Evolutionary conservation across 2,888 invertebrate genomes (phyloP).

Genomic region (Gastracanthus pulcherrimus): DNA sequence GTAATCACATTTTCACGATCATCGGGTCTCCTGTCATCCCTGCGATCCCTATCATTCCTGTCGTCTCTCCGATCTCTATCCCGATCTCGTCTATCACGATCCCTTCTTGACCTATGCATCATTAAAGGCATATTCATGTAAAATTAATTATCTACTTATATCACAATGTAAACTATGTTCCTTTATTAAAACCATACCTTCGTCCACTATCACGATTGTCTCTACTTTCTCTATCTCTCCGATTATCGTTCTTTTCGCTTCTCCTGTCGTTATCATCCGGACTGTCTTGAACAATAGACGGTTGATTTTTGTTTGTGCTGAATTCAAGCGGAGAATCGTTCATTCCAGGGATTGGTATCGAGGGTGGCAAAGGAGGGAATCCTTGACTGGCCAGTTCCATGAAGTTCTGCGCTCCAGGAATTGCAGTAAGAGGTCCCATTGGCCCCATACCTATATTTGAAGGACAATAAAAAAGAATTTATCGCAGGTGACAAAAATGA

Average conservation of each 20-base stretch:
- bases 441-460: constrained; percentile 76
- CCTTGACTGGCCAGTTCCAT: constrained; percentile 75
- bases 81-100: constrained; percentile 77
- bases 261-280: constrained; percentile 71
- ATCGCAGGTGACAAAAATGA: too few relatives aligned
- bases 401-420: constrained; percentile 74
- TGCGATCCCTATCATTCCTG: constrained; percentile 67
- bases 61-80: constrained; percentile 75
- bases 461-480: neutral
- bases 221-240: constrained; percentile 75
- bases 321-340: constrained; percentile 83
- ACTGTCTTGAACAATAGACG: constrained; percentile 78
- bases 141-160: neutral
- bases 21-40: constrained; percentile 75
- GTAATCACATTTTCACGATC: constrained; percentile 68
- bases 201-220: constrained; percentile 76
- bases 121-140: constrained; percentile 27
- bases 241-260: constrained; percentile 71
- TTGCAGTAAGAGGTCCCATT: constrained; percentile 72
- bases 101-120: constrained; percentile 68
- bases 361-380: constrained; percentile 74
- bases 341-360: constrained; percentile 77
- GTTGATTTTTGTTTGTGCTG: constrained; percentile 81
- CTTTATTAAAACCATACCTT: constrained; percentile 63
- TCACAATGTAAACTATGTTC: neutral